These are phyloP conservation scores for Ceratina japonica DNA, from an alignment of 1,140 invertebrate genomes.

Conservation along the genomic window DNA sequence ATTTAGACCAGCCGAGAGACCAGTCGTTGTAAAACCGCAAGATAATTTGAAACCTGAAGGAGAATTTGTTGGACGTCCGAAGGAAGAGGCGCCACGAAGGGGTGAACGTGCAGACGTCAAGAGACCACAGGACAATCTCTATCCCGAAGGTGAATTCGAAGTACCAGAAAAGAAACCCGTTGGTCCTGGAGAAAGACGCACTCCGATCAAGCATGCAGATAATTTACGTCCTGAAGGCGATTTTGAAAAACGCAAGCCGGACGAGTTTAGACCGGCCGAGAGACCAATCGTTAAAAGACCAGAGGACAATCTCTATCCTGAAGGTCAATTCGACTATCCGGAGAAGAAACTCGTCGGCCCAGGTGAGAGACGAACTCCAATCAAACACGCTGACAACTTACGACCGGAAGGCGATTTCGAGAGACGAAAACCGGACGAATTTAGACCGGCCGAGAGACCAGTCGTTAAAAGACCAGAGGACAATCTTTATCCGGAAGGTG, in stretches of 20 bases:
- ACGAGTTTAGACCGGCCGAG: constrained; percentile 71
- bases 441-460: constrained; percentile 73
- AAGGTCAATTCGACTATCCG: constrained; percentile 82
- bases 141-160: constrained; percentile 86
- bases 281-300: constrained; percentile 70
- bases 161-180: constrained; percentile 70
- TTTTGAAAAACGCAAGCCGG: constrained; percentile 73
- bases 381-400: constrained; percentile 78
- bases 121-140: constrained; percentile 82
- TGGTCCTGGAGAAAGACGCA: constrained; percentile 70
- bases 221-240: constrained; percentile 86
- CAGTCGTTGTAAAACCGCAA: constrained; percentile 67
- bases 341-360: constrained; percentile 48
- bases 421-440: constrained; percentile 74
- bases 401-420: constrained; percentile 81
- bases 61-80: constrained; percentile 77
- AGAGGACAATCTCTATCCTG: constrained; percentile 80
- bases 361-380: constrained; percentile 57
- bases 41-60: constrained; percentile 81
- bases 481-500: constrained; percentile 71
- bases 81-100: constrained; percentile 79
- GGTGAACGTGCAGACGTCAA: constrained; percentile 79
- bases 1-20: constrained; percentile 71
- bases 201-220: constrained; percentile 51
- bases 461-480: constrained; percentile 73